Conservation (phyloP, 2,888 invertebrate species). For the Drosophila greeni region DNA sequence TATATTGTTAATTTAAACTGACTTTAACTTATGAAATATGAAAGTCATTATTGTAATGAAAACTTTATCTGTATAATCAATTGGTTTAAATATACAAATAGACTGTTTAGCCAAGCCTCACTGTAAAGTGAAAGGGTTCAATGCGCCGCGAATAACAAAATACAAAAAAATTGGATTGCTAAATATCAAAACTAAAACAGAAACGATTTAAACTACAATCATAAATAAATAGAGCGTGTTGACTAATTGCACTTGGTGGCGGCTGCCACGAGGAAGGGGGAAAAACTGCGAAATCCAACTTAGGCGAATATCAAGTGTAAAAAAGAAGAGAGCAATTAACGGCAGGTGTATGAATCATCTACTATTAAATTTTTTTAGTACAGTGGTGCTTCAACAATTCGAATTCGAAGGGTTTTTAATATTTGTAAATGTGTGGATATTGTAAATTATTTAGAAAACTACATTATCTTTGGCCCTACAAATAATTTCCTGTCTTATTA, state of each 20-base stretch:
- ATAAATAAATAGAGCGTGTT: slow-evolving; percentile 46
- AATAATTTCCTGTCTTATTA: too few relatives aligned
- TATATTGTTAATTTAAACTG: not conserved
- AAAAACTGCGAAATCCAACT: slow-evolving; percentile 45
- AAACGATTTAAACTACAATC: slow-evolving; percentile 23
- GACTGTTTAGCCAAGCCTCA: not conserved
- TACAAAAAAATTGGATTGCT: slow-evolving; percentile 16
- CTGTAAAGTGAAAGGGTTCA: slow-evolving; percentile 63
- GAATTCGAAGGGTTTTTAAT: not conserved
- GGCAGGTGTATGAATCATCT: slow-evolving; percentile 52
- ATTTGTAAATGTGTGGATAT: not conserved
- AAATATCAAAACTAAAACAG: slow-evolving; percentile 15
- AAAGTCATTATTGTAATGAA: too few relatives aligned
- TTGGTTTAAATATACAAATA: not conserved
- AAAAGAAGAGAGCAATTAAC: slow-evolving; percentile 19
- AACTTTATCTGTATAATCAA: too few relatives aligned
- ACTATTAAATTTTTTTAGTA: slow-evolving; percentile 41
- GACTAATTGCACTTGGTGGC: slow-evolving; percentile 40
- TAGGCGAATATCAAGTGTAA: slow-evolving; percentile 40
- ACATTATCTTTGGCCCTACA: too few relatives aligned
- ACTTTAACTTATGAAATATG: not conserved
- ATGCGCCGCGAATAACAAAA: slow-evolving; percentile 39
- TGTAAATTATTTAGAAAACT: too few relatives aligned
- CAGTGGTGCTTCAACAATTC: not conserved
- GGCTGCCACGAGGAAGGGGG: slow-evolving; percentile 18